Percentiles rank a stretch among this genome's conserved stretches.
phyloP scores from a whole-genome alignment of 2,113 vertebrate species.

The Tamias sibiricus region DNA sequence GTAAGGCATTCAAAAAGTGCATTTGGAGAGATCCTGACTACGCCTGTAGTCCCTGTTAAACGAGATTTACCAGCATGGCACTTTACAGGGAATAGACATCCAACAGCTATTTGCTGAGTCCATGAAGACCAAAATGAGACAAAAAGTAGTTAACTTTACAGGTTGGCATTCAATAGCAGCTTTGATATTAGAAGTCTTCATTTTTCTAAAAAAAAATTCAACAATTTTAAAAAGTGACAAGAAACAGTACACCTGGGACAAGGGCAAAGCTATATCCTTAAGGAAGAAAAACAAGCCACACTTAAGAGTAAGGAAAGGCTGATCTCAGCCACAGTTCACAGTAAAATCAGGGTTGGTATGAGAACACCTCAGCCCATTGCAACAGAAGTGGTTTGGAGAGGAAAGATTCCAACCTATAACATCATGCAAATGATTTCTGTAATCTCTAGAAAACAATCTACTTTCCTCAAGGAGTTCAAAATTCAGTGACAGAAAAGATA shows the following conservation, averaged over 20 bases:
- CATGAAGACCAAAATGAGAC: neutral
- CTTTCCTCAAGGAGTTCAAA: neutral
- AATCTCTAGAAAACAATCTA: neutral
- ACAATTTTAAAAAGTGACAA: neutral
- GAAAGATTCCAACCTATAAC: neutral
- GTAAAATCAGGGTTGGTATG: neutral
- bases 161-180: neutral
- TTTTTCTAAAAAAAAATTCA: neutral
- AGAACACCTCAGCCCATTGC: neutral
- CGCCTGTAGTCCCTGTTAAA: neutral
- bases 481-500: neutral
- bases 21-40: neutral
- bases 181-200: neutral
- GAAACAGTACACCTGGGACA: neutral
- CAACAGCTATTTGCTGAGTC: conserved; percentile 8
- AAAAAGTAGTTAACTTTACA: neutral
- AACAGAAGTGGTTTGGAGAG: neutral
- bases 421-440: neutral
- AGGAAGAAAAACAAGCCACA: neutral
- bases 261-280: neutral
- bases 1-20: neutral
- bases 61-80: neutral
- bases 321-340: neutral
- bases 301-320: neutral
- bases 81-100: neutral